Base-by-base conservation (phyloP, 2,888 invertebrate species). In the Agrotis puta region DNA sequence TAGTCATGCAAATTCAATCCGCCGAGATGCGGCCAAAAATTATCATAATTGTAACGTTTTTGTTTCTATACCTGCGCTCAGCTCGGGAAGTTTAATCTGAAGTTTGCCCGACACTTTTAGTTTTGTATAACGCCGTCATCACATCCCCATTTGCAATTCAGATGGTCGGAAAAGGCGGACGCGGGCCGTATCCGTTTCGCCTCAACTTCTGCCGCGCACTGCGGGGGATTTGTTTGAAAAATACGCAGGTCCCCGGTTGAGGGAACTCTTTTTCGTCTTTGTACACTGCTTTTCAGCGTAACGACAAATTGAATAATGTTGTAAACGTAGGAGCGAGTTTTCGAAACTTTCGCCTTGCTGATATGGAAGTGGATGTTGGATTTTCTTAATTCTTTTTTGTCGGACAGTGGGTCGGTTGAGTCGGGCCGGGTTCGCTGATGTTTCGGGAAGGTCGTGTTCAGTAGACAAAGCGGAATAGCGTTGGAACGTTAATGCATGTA, bases 41-140 rank as follows among this genome's bases (percentile, higher is more conserved):
- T 96, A 96, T 95, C 95, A 96, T 96, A 96, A 96, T 95, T 95
- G 95, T 93, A 93, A 93, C 94, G 95, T 95, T 96, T 96, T 96
- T 95, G 95, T 96, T 95, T 94, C 94, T 93, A 91, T 94, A 95
- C 95, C 95, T 95, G 94, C 88, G 87, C 88, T 84, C 88, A 81
- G 84, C 85, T 77, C 83, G 89, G 89, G 92, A 94, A 94, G 94
- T 95, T 95, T 95, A 95, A 95, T 95, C 92, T 93, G 90, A 95
- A 96, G 95, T 96, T 95, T 95, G 95, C 86, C 91, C 90, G 93
- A 94, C 95, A 96, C 95, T 96, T 96, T 95, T 95, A 96, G 96
- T 96, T 95, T 92, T 91, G 94, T 92, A 92, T 92, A 91, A 92
- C 93, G 94, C 88, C 93, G 94, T 95, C 95, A 94, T 95, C 94